Evolutionary conservation across 2,888 invertebrate species (phyloP), one percentile per base, ranked within the genome.

Genomic region (Masnerella sp.): DNA sequence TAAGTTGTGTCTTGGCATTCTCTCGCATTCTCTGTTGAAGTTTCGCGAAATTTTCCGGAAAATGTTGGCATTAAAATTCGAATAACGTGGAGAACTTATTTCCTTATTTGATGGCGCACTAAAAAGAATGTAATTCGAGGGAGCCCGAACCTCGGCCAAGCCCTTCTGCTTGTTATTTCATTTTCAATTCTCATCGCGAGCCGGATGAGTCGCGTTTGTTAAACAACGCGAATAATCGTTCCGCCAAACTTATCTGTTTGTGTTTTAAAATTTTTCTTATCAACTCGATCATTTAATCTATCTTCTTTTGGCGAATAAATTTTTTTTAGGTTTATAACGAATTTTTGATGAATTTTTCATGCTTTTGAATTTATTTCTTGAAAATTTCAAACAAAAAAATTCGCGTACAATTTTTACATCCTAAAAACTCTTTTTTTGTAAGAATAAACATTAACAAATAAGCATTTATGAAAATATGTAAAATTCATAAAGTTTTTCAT

Each of bases 51-150:
- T 65, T 71, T 65, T 51, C 43, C 52, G 59, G 54, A 71, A 71
- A 71, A 64, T 52, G 71, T 52, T 43, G 25, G 64, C 64, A 71
- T 71, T 71, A 71, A 70, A 62, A 70, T 70, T 70, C 62, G 56
- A 62, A 70, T 70, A 64, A 71, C 71, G 71, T 58, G 56, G 64
- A 58, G 38, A 71, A 71, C 71, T 71, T 71, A 71, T 71, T 71
- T 64, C 58, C 64, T 56, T 64, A 64, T 71, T 71, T 71, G 58
- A 71, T 64, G 58, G 58, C 34, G 49, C 15, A 58, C 62, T 56
- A 70, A 70, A 62, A 70, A 49, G 56, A 64, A 56, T 58, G 14
- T 22, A 43, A 20, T 22, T 2, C 22, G 42, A 15, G 14, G 12
- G 17, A 38, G 5, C n/a, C 11, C 7, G 11, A 32, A 11, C 2